Evolutionary conservation across 1,140 invertebrate species (phyloP), one percentile per base, ranked within the genome.

Genomic region (Agraylea sexmaculata): DNA sequence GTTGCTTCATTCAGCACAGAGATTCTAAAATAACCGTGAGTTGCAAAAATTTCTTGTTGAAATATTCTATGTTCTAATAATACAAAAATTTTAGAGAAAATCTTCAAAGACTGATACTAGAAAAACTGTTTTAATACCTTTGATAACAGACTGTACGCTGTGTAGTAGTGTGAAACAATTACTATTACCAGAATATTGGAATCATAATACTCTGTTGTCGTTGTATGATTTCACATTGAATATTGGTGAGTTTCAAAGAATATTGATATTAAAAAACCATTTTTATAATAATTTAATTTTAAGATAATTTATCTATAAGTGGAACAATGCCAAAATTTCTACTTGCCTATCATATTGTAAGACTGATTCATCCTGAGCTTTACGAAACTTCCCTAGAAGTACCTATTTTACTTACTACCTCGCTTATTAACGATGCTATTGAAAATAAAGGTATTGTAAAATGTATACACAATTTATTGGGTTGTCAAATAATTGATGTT

Each of bases 151-250:
- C n/a, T n/a, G n/a, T n/a, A n/a, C n/a, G n/a, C n/a, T n/a, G n/a
- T n/a, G n/a, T n/a, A n/a, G n/a, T n/a, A n/a, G n/a, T n/a, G 34
- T 19, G 8, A 48, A 48, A 35, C 10, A 40, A 18, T 31, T 48
- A 3, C 25, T 44, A 21, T 27, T 48, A 16, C 36, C 23, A 21
- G 46, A 48, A 21, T 48, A 48, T 38, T 48, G 46, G 46, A 16
- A 19, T 5, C 16, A 31, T 13, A 32, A 42, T n/a, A 7, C 23
- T 3, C 17, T 22, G 2, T 42, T 42, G 2, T 21, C 44, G 25
- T 16, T 30, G 12, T 22, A 41, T 18, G 46, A 48, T 36, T 48
- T 41, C 25, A 33, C 18, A 22, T 41, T 44, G 6, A 47, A 40
- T 37, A 47, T 47, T 17, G 41, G 45, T 47, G 43, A 40, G 21